Evolutionary conservation across 2,113 vertebrate species (phyloP), one percentile per base, ranked within the genome.

Genomic region (Columbina picui): DNA sequence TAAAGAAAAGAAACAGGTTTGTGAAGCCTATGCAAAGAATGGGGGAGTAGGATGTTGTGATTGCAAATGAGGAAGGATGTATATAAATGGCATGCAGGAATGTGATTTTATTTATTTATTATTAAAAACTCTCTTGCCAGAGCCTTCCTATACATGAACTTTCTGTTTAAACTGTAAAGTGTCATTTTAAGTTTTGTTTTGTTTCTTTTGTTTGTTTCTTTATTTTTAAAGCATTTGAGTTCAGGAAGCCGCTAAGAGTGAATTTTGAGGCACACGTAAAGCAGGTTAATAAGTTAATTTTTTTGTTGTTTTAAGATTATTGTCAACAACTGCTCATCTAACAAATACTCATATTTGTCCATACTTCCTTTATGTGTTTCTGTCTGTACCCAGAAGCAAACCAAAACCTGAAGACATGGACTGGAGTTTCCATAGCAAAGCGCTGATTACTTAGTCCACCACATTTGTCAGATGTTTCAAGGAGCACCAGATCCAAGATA

Each of bases 11-110:
- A 21, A 53, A 29, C 5, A 71, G 23, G 14, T 67, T 82, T 65
- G 36, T 88, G 85, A 94, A 94, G 41, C 17, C 68, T 41, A 10
- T 57, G 73, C n/a, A 82, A 61, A 83, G 67, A 61, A 69, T 7
- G 26, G 38, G 43, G 49, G 10, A 87, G 25, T 5, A 76, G 53
- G 36, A 69, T 57, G 82, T 87, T 89, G 75, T 87, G 61, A 94
- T 89, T 94, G 82, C 65, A 94, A 79, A 90, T 52, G 10, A 80
- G 41, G 49, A 73, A 93, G 81, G 84, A 77, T 88, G 74, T 45
- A 81, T 47, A 92, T 70, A 94, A 95, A 55, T 86, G 14, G 47
- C 55, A 90, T 22, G 27, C 52, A 86, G 22, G 7, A 23, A 56
- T 74, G 47, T 10, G 50, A 73, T 73, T 71, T 89, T 36, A 32